Evolutionary conservation across 2,797 vertebrate genomes (phyloP).

Genomic region (Microctenopoma steveboyesi): DNA sequence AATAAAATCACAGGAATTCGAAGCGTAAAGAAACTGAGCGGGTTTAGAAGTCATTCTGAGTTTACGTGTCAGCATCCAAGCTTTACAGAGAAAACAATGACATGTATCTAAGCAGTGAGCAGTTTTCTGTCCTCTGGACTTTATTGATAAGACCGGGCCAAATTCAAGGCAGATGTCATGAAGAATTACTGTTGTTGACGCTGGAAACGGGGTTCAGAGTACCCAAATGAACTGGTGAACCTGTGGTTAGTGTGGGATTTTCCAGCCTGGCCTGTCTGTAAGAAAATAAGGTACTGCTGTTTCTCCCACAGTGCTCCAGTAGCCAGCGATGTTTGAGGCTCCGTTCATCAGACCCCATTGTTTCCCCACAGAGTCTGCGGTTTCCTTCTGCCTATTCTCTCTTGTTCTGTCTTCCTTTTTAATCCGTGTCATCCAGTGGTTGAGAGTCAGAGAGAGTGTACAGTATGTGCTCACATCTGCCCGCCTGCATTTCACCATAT

Average conservation of each 20-base stretch:
- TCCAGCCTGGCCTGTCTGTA: conserved; percentile 56
- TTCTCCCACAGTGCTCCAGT: conserved; percentile 67
- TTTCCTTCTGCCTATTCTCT: conserved; percentile 48
- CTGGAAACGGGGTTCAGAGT: conserved; percentile 33
- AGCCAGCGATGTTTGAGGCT: conserved; percentile 39
- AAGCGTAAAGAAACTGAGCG: conserved; percentile 30
- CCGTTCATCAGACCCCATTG: conserved; percentile 66
- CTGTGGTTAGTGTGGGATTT: conserved; percentile 62
- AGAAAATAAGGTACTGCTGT: conserved; percentile 63
- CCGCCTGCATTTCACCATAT: conserved; percentile 51
- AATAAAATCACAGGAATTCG: conserved; percentile 31
- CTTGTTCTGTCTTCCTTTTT: conserved; percentile 62
- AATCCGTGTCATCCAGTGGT: conserved; percentile 66
- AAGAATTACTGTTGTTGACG: conserved; percentile 51
- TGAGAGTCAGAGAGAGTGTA: conserved; percentile 49
- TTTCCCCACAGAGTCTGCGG: conserved; percentile 70
- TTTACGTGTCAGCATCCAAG: conserved; percentile 45
- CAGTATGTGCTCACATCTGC: conserved; percentile 41
- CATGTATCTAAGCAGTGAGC: conserved; percentile 20
- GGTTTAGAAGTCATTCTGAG: conserved; percentile 29
- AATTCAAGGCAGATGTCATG: conserved; percentile 45
- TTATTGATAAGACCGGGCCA: conserved; percentile 54
- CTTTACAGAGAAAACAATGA: conserved; percentile 30
- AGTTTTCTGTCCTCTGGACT: conserved; percentile 19
- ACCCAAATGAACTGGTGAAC: conserved; percentile 64